Evolutionary conservation across 2,797 vertebrate genomes (phyloP).

Genomic region (Nyctibius grandis): DNA sequence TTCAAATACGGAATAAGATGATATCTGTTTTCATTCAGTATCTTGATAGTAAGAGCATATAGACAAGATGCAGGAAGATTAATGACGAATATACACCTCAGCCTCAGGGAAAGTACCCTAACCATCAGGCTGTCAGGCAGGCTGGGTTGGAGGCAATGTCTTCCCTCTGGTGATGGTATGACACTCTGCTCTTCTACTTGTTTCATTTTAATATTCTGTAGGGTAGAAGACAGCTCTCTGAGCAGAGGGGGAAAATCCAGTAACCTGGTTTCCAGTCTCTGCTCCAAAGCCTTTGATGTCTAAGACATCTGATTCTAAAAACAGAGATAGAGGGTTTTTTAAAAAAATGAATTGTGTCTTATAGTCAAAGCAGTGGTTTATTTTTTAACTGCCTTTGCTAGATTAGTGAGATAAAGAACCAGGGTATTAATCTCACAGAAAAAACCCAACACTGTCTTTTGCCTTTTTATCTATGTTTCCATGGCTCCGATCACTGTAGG

Average conservation of each 20-base stretch:
- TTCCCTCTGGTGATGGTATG: not conserved
- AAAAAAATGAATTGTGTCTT: not conserved
- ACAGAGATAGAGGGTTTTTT: not conserved
- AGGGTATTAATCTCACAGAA: not conserved
- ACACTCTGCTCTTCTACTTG: not conserved
- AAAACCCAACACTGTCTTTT: not conserved
- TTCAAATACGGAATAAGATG: not conserved
- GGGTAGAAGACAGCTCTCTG: not conserved
- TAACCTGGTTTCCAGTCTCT: not conserved
- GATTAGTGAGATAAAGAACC: not conserved
- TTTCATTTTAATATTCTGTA: not conserved
- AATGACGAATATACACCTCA: not conserved
- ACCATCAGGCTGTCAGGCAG: not conserved
- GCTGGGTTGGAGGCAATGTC: not conserved
- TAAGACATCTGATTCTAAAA: not conserved
- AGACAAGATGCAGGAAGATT: not conserved
- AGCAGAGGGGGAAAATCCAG: not conserved
- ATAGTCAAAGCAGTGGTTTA: not conserved
- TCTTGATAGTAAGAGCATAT: not conserved
- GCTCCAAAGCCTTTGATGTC: not conserved
- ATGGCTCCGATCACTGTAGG: not conserved
- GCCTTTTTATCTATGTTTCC: not conserved
- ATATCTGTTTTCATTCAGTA: not conserved
- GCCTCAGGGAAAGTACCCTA: not conserved
- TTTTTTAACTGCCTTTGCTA: not conserved